phyloP scores from a whole-genome alignment of 2,113 vertebrate species.

The Atherinomorus stipes region DNA sequence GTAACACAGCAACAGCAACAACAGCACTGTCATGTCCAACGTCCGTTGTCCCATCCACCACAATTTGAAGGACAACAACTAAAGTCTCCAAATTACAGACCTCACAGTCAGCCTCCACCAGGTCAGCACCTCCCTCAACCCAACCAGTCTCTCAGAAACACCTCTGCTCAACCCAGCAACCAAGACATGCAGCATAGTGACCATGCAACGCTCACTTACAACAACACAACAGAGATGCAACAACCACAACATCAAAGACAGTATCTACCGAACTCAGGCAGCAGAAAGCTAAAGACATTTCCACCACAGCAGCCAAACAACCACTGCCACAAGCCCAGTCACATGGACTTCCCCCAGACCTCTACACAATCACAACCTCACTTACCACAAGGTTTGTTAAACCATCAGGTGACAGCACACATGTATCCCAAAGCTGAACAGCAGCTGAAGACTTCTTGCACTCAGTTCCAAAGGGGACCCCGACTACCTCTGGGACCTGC shows the following conservation, averaged over 20 bases:
- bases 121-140: constrained; percentile 75
- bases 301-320: constrained; percentile 79
- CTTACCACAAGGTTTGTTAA: constrained; percentile 66
- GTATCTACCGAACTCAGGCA: constrained; percentile 83
- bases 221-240: constrained; percentile 78
- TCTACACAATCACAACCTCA: constrained; percentile 80
- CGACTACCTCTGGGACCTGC: constrained; percentile 79
- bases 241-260: constrained; percentile 79
- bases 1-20: constrained; percentile 66
- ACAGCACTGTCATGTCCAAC: constrained; percentile 75
- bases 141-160: constrained; percentile 68
- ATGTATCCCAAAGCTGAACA: constrained; percentile 78
- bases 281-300: constrained; percentile 82
- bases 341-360: constrained; percentile 72
- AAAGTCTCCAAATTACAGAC: constrained; percentile 78
- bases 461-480: constrained; percentile 75
- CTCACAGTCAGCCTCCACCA: constrained; percentile 76
- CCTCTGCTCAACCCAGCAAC: constrained; percentile 70
- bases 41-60: constrained; percentile 77
- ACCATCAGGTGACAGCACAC: constrained; percentile 67
- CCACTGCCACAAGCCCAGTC: constrained; percentile 74
- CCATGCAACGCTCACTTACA: constrained; percentile 64
- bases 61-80: constrained; percentile 80
- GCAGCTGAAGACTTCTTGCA: constrained; percentile 68
- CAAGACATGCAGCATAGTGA: constrained; percentile 78